A percentile compares a stretch with the other conserved stretches of the same genome.
Conservation (phyloP, 1,140 invertebrate genomes). For the Halotydeus destructor region DNA sequence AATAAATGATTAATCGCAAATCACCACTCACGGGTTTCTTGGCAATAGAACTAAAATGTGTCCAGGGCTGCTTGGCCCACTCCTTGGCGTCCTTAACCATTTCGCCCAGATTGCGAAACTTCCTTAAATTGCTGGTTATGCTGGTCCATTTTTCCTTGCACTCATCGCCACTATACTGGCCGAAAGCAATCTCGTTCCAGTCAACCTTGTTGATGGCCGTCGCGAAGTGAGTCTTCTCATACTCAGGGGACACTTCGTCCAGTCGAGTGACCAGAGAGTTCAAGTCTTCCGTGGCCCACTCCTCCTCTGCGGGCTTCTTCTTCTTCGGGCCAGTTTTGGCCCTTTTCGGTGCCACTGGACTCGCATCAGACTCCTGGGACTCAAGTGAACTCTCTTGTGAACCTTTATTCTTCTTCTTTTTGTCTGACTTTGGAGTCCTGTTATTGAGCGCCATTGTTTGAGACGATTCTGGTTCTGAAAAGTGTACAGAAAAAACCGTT, state of each 20-base stretch:
- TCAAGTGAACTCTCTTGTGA: too few relatives aligned
- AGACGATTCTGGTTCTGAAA: too few relatives aligned
- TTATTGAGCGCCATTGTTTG: too few relatives aligned
- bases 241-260: conserved; percentile 15
- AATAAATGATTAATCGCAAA: neutral
- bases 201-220: conserved; percentile 18
- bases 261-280: conserved; percentile 16
- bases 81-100: conserved; percentile 28
- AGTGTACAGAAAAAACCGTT: too few relatives aligned
- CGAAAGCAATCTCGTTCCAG: conserved; percentile 19
- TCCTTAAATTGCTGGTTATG: conserved; percentile 22
- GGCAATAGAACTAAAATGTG: conserved; percentile 23
- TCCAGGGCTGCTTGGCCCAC: conserved; percentile 27
- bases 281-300: conserved; percentile 17
- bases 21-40: conserved; percentile 14
- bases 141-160: conserved; percentile 27
- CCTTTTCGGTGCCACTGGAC: too few relatives aligned
- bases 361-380: too few relatives aligned
- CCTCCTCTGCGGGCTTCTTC: too few relatives aligned
- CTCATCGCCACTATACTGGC: conserved; percentile 19
- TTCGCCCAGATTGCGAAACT: conserved; percentile 28
- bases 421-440: too few relatives aligned
- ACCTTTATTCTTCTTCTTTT: too few relatives aligned
- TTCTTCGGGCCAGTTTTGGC: too few relatives aligned
- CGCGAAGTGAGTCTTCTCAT: conserved; percentile 18